Base-by-base conservation (phyloP, 1,140 invertebrate species). In the Pissodes strobi region DNA sequence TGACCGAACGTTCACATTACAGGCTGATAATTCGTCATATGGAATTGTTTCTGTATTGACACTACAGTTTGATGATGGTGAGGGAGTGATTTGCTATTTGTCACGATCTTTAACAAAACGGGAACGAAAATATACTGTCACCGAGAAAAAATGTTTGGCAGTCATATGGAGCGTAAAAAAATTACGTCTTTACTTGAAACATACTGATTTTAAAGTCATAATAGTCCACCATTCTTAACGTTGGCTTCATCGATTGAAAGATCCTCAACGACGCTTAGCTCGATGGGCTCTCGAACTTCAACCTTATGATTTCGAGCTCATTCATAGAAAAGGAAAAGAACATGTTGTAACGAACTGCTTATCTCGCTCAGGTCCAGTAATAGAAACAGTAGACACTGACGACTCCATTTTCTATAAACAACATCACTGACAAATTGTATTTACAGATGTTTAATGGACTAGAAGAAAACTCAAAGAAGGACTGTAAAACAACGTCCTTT, bases 91-190 rank as follows among this genome's bases (percentile, higher is more conserved):
- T 46, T 49, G 37, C 17, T 70, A 59, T 48, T 19, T 64, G 1
- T 46, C 27, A 18, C 56, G 69, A 9, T 58, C 64, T 0, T 46
- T 72, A 10, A 68, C 52, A 2, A 56, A 64, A 51, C 39, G 55
- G 1, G 83, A 86, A 70, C 59, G 56, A 38, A 81, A 82, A 19
- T 84, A 81, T 55, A 66, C 64, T 2, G 69, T 70, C 4, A 80
- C 78, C 0, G 81, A 85, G 68, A 69, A 73, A 48, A 82, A 85
- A 75, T 78, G 76, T 55, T 64, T 84, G 21, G 79, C 79, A 0
- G 74, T 83, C 9, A 45, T 84, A 1, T 74, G 70, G 65, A 74
- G 74, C 4, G 65, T 84, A 1, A 67, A 81, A 53, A 76, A 80
- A 51, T 79, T 80, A 53, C 48, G 72, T 18, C 64, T 55, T 25